A percentile compares a stretch with the other conserved stretches of the same genome.
Evolutionary conservation across 2,113 vertebrate species (phyloP).

Genomic region (Equus quagga): DNA sequence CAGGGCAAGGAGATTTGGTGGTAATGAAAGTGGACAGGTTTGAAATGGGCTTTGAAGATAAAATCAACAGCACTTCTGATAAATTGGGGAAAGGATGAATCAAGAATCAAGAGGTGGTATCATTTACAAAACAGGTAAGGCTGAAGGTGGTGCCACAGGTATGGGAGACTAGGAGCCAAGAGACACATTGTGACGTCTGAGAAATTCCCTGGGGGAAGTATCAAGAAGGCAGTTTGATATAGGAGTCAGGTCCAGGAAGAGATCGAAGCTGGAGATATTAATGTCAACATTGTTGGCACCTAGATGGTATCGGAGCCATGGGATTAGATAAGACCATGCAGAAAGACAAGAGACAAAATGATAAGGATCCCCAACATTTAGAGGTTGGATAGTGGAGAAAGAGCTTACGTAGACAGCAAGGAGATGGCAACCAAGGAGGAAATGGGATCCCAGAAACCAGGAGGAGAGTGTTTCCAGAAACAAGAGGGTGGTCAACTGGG

Average conservation of each 20-base stretch:
- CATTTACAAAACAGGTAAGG: background rate
- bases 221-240: background rate
- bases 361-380: background rate
- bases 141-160: background rate
- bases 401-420: background rate
- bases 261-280: background rate
- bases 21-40: background rate
- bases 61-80: background rate
- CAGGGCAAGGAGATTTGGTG: background rate
- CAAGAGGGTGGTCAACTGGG: background rate
- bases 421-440: background rate
- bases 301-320: background rate
- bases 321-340: background rate
- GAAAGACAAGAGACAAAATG: background rate
- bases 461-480: slow-evolving; percentile 42
- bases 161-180: background rate
- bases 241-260: slow-evolving; percentile 21
- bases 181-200: background rate
- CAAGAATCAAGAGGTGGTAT: background rate
- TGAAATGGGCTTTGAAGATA: background rate
- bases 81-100: background rate
- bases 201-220: background rate
- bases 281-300: background rate
- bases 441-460: background rate
- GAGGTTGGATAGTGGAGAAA: background rate